phyloP scores from a whole-genome alignment of 2,888 invertebrate genomes.

The Lepeophtheirus nordmannii region DNA sequence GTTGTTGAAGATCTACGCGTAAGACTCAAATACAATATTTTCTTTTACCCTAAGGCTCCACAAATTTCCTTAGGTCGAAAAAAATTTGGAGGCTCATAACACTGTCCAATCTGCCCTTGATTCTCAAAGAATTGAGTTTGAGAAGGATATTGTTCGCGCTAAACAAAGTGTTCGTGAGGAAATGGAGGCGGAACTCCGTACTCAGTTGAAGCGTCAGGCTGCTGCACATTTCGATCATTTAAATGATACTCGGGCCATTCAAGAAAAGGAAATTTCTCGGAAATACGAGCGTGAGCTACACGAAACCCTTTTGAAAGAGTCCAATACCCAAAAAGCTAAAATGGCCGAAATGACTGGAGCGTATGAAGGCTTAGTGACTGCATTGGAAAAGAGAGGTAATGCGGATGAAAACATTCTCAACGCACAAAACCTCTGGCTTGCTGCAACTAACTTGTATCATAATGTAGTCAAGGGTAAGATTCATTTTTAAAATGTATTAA shows the following conservation, averaged over 20 bases:
- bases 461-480: conserved; percentile 50
- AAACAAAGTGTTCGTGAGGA: conserved; percentile 41
- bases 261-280: conserved; percentile 29
- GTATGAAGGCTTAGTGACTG: conserved; percentile 42
- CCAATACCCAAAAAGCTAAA: conserved; percentile 50
- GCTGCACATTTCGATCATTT: conserved; percentile 71
- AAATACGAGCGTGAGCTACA: conserved; percentile 44
- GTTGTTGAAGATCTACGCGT: no score
- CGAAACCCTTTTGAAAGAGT: conserved; percentile 49
- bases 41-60: no score
- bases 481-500: not conserved
- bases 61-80: not conserved
- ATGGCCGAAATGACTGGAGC: conserved; percentile 56
- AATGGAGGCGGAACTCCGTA: conserved; percentile 53
- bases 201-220: conserved; percentile 63
- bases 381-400: conserved; percentile 29
- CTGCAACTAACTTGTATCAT: conserved; percentile 69
- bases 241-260: conserved; percentile 45
- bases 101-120: not conserved
- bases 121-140: not conserved
- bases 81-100: not conserved
- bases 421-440: conserved; percentile 81
- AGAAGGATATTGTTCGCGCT: not conserved
- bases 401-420: conserved; percentile 41
- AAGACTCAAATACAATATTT: no score